Percentiles rank a stretch among this genome's conserved stretches.
These are phyloP conservation scores for Lacerta agilis DNA, from an alignment of 2,797 vertebrate genomes.

Conservation along the genomic window DNA sequence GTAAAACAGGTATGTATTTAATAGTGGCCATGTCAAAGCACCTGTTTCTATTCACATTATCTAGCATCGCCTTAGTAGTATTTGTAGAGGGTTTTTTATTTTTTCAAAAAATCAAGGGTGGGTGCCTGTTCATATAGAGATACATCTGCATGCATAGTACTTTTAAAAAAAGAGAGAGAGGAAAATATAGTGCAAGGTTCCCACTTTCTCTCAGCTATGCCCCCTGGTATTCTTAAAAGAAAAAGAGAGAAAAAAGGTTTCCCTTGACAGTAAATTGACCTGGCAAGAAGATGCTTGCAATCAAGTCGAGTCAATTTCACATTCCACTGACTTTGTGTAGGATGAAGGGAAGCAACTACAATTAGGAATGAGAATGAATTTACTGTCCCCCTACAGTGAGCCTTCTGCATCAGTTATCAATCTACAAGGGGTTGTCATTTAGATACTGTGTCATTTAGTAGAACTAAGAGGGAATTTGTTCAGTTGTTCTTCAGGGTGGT, in stretches of 20 bases:
- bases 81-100: not conserved
- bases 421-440: not conserved
- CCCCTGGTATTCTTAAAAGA: not conserved
- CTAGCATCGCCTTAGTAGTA: not conserved
- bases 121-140: not conserved
- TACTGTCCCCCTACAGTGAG: not conserved
- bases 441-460: too few relatives aligned
- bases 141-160: not conserved
- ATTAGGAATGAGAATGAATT: constrained; percentile 21
- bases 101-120: not conserved
- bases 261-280: constrained; percentile 16
- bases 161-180: not conserved
- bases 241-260: not conserved
- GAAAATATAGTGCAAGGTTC: not conserved
- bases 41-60: not conserved
- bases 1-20: too few relatives aligned
- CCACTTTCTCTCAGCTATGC: not conserved
- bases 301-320: constrained; percentile 28
- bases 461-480: not conserved
- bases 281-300: constrained; percentile 1
- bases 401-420: not conserved
- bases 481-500: not conserved
- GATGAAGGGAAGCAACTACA: not conserved
- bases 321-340: constrained; percentile 6
- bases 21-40: not conserved